phyloP scores from a whole-genome alignment of 2,113 vertebrate genomes.

The Agapornis roseicollis region DNA sequence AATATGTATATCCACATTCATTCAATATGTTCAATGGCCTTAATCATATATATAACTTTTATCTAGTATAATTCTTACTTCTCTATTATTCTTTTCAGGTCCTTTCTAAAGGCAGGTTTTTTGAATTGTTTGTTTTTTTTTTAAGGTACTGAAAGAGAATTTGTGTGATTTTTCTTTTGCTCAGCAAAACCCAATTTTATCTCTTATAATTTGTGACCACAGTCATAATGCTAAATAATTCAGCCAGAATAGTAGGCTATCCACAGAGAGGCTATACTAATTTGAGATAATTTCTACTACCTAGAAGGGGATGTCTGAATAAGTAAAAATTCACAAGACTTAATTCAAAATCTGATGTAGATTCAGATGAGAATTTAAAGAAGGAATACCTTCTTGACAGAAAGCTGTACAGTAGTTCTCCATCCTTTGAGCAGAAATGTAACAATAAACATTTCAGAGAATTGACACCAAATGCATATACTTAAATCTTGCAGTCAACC shows the following conservation, averaged over 20 bases:
- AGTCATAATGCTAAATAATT: neutral
- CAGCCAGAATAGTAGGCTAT: neutral
- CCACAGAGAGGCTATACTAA: neutral
- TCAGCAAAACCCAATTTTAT: neutral
- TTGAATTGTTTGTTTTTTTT: neutral
- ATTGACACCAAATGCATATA: neutral
- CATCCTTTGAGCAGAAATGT: neutral
- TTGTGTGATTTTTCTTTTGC: neutral
- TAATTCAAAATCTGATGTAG: neutral
- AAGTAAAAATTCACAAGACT: neutral
- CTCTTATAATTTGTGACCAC: neutral
- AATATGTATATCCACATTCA: neutral
- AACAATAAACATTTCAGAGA: neutral
- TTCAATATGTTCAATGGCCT: neutral
- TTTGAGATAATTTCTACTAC: neutral
- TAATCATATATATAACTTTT: neutral
- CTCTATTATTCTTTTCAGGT: neutral
- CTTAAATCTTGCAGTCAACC: neutral
- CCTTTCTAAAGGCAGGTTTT: neutral
- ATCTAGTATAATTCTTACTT: neutral
- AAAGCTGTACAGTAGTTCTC: neutral
- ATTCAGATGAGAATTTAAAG: neutral
- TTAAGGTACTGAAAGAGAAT: neutral
- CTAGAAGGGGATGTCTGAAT: neutral
- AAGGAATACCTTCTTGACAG: neutral